Evolutionary conservation across 2,113 vertebrate genomes (phyloP), one percentile per base, ranked within the genome.

Genomic region (Lucifuga dentata): DNA sequence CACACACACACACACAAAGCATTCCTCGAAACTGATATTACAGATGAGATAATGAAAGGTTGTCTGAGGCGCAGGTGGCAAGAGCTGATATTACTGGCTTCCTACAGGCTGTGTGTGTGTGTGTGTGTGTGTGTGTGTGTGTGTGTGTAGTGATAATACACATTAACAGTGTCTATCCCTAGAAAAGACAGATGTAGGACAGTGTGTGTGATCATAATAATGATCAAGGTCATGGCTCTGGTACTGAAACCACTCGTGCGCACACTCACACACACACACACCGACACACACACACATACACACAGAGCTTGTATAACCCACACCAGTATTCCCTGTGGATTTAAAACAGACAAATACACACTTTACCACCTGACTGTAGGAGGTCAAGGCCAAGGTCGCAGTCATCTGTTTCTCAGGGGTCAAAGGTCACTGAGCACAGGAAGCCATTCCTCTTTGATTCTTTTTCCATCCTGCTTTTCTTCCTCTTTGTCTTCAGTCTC

Each of bases 31-130:
- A 38, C 53, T 76, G 76, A 86, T 76, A 80, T 71, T 73, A 74
- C 63, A 78, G 73, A 76, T 80, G 73, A 83, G 79, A 74, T 85
- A 85, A 88, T 86, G 60, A 76, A 63, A 73, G 76, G 76, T 68
- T 85, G 73, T 68, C 19, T 78, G 79, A 52, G 49, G 57, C 78
- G 74, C 84, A 85, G 76, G 84, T 83, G 84, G 79, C 55, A 68
- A 29, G 23, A 76, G 70, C 83, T 68, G 83, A 79, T 79, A 79
- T 76, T 78, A 64, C 62, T 33, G 67, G 52, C 17, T 78, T 68
- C 68, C 61, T 51, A 59, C 41, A 52, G 35, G 60, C 39, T 19
- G 39, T 46, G 19, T 48, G 16, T 68, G 56, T 59, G 45, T 59
- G 49, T 69, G 61, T 62, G 60, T 58, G 38, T 52, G 39, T 60